These are phyloP conservation scores for Bubalus kerabau DNA, from an alignment of 2,113 vertebrate genomes.

Conservation along the genomic window DNA sequence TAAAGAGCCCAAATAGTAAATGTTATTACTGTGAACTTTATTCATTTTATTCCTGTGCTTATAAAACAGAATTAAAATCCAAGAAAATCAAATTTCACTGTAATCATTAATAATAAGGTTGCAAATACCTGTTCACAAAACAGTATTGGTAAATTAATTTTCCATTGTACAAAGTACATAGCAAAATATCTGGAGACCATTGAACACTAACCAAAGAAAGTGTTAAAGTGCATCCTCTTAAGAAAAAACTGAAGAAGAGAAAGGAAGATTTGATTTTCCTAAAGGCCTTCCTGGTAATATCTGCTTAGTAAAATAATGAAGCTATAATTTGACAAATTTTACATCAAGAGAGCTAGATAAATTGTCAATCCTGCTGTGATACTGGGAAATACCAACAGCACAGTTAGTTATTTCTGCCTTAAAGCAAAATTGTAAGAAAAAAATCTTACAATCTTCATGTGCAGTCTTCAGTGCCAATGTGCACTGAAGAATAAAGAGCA, in stretches of 20 bases:
- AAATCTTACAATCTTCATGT: neutral
- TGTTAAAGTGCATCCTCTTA: neutral
- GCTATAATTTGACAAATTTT: neutral
- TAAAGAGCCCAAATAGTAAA: slow-evolving; percentile 73
- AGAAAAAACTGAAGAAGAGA: neutral
- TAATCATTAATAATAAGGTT: neutral
- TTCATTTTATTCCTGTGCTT: neutral
- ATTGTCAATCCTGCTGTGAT: neutral
- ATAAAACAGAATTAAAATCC: neutral
- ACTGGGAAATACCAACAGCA: neutral
- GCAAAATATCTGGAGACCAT: neutral
- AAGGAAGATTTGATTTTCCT: neutral
- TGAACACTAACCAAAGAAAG: neutral
- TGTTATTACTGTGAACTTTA: neutral
- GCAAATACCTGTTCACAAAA: neutral
- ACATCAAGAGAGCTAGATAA: neutral
- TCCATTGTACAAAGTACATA: neutral
- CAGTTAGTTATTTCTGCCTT: neutral
- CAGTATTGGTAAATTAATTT: neutral
- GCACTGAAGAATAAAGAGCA: neutral
- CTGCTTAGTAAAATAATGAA: neutral
- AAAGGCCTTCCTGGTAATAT: too few species aligned
- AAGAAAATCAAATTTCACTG: neutral
- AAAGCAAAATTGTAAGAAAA: neutral
- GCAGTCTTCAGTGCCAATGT: too few species aligned